Evolutionary conservation across 2,113 vertebrate genomes (phyloP).

Genomic region (Heterotis niloticus): DNA sequence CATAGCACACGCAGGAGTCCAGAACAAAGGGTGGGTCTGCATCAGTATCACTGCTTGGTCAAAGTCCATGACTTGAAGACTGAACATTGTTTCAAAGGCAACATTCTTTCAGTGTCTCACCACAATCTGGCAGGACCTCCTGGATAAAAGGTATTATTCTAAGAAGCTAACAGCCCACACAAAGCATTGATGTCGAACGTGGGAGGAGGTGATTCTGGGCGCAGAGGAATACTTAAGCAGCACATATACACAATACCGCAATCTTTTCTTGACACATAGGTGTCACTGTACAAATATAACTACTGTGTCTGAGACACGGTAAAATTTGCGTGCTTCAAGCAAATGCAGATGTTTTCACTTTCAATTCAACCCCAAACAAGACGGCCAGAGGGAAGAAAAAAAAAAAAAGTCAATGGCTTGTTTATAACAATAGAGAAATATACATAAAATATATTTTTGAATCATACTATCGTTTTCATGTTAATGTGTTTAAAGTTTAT

Average conservation of each 20-base stretch:
- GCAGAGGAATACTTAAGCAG: not conserved
- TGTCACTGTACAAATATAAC: not conserved
- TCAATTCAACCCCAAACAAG: no score
- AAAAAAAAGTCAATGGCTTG: not conserved
- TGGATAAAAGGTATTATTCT: not conserved
- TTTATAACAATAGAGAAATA: no score
- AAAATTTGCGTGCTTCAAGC: no score
- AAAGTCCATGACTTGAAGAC: not conserved
- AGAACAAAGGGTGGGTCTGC: not conserved
- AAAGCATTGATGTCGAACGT: not conserved
- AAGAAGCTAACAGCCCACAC: conserved; percentile 3
- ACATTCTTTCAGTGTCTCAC: not conserved
- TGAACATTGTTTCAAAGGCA: not conserved
- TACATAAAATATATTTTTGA: not conserved
- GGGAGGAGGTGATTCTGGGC: conserved; percentile 8
- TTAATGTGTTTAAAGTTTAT: no score
- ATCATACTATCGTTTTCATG: no score
- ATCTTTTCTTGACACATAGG: not conserved
- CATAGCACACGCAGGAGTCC: not conserved
- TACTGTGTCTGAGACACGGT: no score
- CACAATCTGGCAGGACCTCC: not conserved
- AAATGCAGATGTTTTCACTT: no score
- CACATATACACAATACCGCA: conserved; percentile 6
- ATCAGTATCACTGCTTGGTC: not conserved
- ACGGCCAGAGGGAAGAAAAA: not conserved